Evolutionary conservation across 2,113 vertebrate species (phyloP), one percentile per base, ranked within the genome.

Genomic region (Ctenomys sociabilis): DNA sequence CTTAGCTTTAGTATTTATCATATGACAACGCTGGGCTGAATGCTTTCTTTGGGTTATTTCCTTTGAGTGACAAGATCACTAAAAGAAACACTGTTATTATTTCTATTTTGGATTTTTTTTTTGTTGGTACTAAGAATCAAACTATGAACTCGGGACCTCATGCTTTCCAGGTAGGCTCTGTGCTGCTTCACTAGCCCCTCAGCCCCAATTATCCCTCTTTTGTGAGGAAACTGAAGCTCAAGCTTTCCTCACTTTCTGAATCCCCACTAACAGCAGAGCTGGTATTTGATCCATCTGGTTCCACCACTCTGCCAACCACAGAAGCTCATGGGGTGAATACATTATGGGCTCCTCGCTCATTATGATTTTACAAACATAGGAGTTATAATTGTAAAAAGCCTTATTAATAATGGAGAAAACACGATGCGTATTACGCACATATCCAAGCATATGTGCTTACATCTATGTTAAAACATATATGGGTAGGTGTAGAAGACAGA

Each of bases 331-430:
- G 32, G 14, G 1, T 43, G 7, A 88, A 30, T 61, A 88, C 78
- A 49, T 85, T 84, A 83, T 21, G n/a, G 24, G 86, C 5, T 30
- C 30, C 19, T 84, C 30, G 24, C 83, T 89, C 70, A 77, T 89
- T 93, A 91, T 61, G 73, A 83, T 90, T 93, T 75, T 86, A 85
- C 0, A 91, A 40, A 68, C 66, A 92, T 66, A 83, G 68, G 94
- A 78, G 32, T 86, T 88, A 75, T 63, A 37, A 37, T 93, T 97
- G 85, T 85, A 35, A 84, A 84, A 80, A 59, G 16, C 2, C 30
- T 59, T 24, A 83, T 70, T 88, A 75, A 85, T 49, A 94, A 77
- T 9, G 94, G 70, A 37, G 85, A 90, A 96, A 72, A 61, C 13
- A 59, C 21, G 3, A 77, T 78, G 14, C 16, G 91, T 72, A 88